Evolutionary conservation across 2,797 vertebrate genomes (phyloP).

Genomic region (Sebastes nivosus): DNA sequence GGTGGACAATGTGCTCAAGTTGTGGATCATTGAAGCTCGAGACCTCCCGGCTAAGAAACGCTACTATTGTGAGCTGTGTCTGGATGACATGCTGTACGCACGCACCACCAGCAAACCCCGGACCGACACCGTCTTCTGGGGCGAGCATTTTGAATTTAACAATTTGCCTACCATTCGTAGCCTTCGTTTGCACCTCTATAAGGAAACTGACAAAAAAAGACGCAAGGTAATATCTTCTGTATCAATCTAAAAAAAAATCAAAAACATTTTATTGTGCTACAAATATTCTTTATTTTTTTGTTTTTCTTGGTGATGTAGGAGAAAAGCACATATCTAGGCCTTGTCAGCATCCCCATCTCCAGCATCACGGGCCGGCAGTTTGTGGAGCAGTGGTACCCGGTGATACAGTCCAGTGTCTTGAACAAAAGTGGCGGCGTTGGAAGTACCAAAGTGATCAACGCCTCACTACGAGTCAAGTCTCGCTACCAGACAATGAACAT

Average conservation of each 20-base stretch:
- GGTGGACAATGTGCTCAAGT: conserved; percentile 94
- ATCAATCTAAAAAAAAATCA: neutral
- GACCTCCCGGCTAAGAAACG: conserved; percentile 97
- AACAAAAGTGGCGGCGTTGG: conserved; percentile 81
- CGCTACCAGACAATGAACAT: conserved; percentile 99
- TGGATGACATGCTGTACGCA: conserved; percentile 97
- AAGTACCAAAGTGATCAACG: conserved; percentile 92
- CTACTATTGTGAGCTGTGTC: conserved; percentile 97
- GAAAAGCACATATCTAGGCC: conserved; percentile 95
- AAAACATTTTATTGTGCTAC: neutral
- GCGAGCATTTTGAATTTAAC: conserved; percentile 98
- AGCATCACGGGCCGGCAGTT: conserved; percentile 95
- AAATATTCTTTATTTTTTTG: neutral
- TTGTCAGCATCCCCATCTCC: conserved; percentile 97
- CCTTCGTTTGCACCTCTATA: conserved; percentile 95
- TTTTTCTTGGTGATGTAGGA: conserved; percentile 75
- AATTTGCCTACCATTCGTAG: conserved; percentile 94
- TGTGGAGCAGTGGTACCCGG: conserved; percentile 97
- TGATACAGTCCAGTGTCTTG: conserved; percentile 91
- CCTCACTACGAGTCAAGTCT: conserved; percentile 92
- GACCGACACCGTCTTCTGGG: conserved; percentile 97
- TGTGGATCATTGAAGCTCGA: conserved; percentile 97
- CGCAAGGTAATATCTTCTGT: conserved; percentile 82
- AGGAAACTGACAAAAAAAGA: conserved; percentile 96
- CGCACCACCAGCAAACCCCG: conserved; percentile 98